Evolutionary conservation across 2,113 vertebrate species (phyloP), one percentile per base, ranked within the genome.

Genomic region (Hydrolagus affinis): DNA sequence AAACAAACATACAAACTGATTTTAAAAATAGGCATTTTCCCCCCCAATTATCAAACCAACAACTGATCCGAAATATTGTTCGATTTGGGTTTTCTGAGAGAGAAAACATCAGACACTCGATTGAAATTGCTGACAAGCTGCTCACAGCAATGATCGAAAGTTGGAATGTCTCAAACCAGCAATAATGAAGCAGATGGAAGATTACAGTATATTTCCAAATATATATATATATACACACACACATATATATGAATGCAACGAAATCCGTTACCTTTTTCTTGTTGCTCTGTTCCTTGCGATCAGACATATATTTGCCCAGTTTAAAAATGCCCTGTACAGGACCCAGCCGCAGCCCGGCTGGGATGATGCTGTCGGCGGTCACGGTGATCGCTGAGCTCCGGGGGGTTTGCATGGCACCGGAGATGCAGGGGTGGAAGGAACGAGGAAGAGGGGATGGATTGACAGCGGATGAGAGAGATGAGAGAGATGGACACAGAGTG

Each of bases 221-320:
- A 6, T 3, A 44, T 44, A 44, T 44, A 44, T 44, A 44, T 44
- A 44, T 44, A 44, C 6, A 44, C 6, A 44, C 6, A 44, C 6
- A 28, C 19, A 32, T 21, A 68, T 83, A 66, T 66, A 64, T 21
- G 9, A 15, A 25, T 30, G 28, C 60, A 83, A 66, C 78, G 73
- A 83, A 66, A 66, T 68, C 12, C 32, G 25, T 68, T 93, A 97
- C 98, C 96, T 98, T 99, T 93, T 98, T 98, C 91, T 96, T 98
- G 85, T 94, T 93, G 94, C 95, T 97, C 85, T 94, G 93, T 88
- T 99, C 98, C 89, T 95, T 98, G 88, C 96, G 97, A 90, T 99
- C 98, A 86, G 97, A 95, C 91, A 97, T 92, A 93, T 97, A 97
- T 92, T 98, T 98, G 89, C 98, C 98, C 89, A 99, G 93, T 92